Evolutionary conservation across 1,140 invertebrate genomes (phyloP).

Genomic region (Nasonia vitripennis): DNA sequence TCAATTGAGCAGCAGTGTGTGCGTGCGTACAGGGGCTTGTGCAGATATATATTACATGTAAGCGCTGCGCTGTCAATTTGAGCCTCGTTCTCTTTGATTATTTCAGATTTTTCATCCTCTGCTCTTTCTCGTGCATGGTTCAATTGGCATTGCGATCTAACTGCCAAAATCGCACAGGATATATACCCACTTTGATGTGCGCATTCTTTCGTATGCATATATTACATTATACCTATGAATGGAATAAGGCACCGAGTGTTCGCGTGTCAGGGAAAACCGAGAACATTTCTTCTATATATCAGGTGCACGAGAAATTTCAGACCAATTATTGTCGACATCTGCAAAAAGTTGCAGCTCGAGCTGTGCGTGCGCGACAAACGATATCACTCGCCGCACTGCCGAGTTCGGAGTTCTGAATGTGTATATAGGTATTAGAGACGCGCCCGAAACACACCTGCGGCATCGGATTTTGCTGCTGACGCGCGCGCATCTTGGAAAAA

Average conservation of each 20-base stretch:
- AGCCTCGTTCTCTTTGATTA: not conserved
- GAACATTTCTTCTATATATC: not conserved
- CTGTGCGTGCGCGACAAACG: not conserved
- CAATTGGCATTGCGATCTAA: not conserved
- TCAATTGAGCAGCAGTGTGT: not conserved
- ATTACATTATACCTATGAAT: too few species aligned
- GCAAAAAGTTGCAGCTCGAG: not conserved
- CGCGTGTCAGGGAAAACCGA: constrained; percentile 5
- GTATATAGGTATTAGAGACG: not conserved
- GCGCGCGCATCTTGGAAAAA: not conserved
- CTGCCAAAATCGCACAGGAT: too few species aligned
- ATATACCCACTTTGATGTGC: too few species aligned
- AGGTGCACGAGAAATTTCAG: not conserved
- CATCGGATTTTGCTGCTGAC: not conserved
- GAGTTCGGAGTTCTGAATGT: not conserved
- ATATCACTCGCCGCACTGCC: not conserved
- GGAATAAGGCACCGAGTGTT: too few species aligned
- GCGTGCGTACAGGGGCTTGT: not conserved
- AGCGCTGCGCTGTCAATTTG: too few species aligned
- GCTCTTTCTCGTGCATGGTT: not conserved
- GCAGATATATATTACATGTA: not conserved
- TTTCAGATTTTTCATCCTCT: not conserved
- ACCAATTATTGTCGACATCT: constrained; percentile 22
- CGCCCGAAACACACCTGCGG: constrained; percentile 3
- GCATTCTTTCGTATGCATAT: too few species aligned